A percentile compares a stretch with the other conserved stretches of the same genome.
These are phyloP conservation scores for Malurus leucopterus DNA, from an alignment of 2,797 vertebrate species.

Conservation along the genomic window DNA sequence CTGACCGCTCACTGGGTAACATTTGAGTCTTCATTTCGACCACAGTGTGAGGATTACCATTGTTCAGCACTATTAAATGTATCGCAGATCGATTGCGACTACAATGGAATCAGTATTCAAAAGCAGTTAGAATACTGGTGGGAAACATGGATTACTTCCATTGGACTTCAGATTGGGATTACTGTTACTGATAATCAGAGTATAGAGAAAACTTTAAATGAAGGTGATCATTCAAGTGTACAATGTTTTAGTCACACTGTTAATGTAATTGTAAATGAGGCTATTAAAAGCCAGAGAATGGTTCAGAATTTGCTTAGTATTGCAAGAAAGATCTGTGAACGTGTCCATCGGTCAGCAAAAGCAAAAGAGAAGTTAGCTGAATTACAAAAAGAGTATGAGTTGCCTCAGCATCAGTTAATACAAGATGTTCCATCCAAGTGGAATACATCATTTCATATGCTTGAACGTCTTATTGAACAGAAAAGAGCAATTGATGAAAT, in stretches of 20 bases:
- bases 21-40: constrained; percentile 85
- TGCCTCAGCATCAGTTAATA: constrained; percentile 90
- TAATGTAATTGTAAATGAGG: constrained; percentile 91
- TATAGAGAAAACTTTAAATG: constrained; percentile 85
- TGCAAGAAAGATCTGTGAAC: constrained; percentile 92
- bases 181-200: constrained; percentile 90
- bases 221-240: constrained; percentile 85
- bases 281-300: constrained; percentile 97
- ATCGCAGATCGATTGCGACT: constrained; percentile 90
- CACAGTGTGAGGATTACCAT: constrained; percentile 90
- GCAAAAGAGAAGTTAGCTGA: constrained; percentile 90
- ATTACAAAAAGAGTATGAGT: constrained; percentile 83
- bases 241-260: constrained; percentile 94
- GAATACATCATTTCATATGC: constrained; percentile 93
- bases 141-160: constrained; percentile 93
- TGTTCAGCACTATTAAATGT: constrained; percentile 92
- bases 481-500: constrained; percentile 90
- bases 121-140: constrained; percentile 95
- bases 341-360: constrained; percentile 87
- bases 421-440: constrained; percentile 94
- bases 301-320: constrained; percentile 94
- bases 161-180: constrained; percentile 90
- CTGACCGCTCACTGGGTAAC: constrained; percentile 95
- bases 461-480: constrained; percentile 94
- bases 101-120: constrained; percentile 86